Conservation (phyloP, 2,113 vertebrate species). For the Carlito syrichta region DNA sequence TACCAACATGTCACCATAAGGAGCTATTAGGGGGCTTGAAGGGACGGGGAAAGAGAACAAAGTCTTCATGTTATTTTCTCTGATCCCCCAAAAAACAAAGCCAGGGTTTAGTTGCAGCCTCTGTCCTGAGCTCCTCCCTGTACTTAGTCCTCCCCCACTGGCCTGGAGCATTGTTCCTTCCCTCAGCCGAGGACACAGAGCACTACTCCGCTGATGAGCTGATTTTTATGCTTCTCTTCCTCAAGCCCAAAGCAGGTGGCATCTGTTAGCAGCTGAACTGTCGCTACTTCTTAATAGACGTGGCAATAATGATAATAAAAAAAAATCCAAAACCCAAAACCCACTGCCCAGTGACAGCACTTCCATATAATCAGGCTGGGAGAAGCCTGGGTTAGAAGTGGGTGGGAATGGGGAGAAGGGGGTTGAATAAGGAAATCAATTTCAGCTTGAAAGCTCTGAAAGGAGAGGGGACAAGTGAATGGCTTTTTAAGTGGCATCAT, state of each 20-base stretch:
- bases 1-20: background rate
- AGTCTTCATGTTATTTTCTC: constrained; percentile 28
- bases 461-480: constrained; percentile 65
- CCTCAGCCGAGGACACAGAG: constrained; percentile 55
- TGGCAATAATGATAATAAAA: constrained; percentile 13
- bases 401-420: background rate
- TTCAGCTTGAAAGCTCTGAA: constrained; percentile 68
- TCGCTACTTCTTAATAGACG: constrained; percentile 63
- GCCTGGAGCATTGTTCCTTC: constrained; percentile 67
- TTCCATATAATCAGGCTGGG: constrained; percentile 32
- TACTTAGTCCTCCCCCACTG: background rate
- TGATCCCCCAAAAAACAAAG: constrained; percentile 39
- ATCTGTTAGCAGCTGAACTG: constrained; percentile 64
- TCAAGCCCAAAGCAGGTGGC: constrained; percentile 70
- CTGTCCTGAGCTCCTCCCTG: background rate
- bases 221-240: constrained; percentile 71
- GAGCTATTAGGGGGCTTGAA: background rate
- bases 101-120: background rate
- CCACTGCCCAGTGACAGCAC: constrained; percentile 31
- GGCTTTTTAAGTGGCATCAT: constrained; percentile 78
- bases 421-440: constrained; percentile 70
- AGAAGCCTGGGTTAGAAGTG: background rate
- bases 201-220: constrained; percentile 54
- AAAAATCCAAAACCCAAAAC: background rate
- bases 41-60: background rate